phyloP scores from a whole-genome alignment of 2,113 vertebrate genomes.

The Polypterus senegalus region DNA sequence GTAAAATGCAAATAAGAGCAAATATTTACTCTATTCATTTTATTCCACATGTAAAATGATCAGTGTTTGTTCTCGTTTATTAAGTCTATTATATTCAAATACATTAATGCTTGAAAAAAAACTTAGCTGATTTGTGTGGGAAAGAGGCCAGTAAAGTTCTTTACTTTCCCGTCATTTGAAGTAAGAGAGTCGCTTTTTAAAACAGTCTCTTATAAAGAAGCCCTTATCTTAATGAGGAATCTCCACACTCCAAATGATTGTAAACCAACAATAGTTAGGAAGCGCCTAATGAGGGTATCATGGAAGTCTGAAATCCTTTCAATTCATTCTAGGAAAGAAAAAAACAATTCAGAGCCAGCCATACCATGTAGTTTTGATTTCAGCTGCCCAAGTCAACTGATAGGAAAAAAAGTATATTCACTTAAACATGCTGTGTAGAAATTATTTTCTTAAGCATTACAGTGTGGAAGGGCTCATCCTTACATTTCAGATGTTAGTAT shows the following conservation, averaged over 20 bases:
- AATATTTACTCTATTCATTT: too few species aligned
- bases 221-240: constrained; percentile 69
- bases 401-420: too few species aligned
- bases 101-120: constrained; percentile 19
- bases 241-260: constrained; percentile 59
- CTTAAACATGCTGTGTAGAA: too few species aligned
- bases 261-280: constrained; percentile 66
- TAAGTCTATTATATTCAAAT: too few species aligned
- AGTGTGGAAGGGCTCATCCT: too few species aligned
- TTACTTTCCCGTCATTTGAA: constrained; percentile 39
- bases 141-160: constrained; percentile 38
- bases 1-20: too few species aligned
- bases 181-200: constrained; percentile 42
- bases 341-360: constrained; percentile 4
- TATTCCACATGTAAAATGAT: too few species aligned
- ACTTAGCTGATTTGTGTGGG: constrained; percentile 40
- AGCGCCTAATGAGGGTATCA: constrained; percentile 67
- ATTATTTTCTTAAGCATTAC: too few species aligned
- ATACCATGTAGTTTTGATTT: too few species aligned
- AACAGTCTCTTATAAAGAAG: constrained; percentile 39
- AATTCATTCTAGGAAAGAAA: constrained; percentile 42
- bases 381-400: too few species aligned
- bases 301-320: constrained; percentile 47
- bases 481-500: too few species aligned
- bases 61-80: too few species aligned